Evolutionary conservation across 1,140 invertebrate genomes (phyloP).

Genomic region (roundworm (Caenorhabditis elegans)): WBcel235 BX284606.5:636501-637000

Average conservation of each 20-base stretch:
- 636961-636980: conserved; percentile 25
- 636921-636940: not conserved
- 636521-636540: not conserved
- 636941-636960: conserved; percentile 6
- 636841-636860: conserved; percentile 11
- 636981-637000: conserved; percentile 21
- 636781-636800: too few relatives aligned
- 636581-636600: conserved; percentile 38
- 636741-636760: not conserved
- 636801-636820: too few relatives aligned
- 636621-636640: not conserved
- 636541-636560: conserved; percentile 14
- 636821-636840: not conserved
- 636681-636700: not conserved
- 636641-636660: not conserved
- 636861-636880: conserved; percentile 26
- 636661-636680: not conserved
- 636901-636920: too few relatives aligned
- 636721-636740: conserved; percentile 28
- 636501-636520: conserved; percentile 4
- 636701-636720: not conserved
- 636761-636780: not conserved
- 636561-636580: conserved; percentile 47
- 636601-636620: conserved; percentile 40
- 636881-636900: not conserved